Evolutionary conservation across 2,888 invertebrate genomes (phyloP), one percentile per base, ranked within the genome.

Genomic region (Sialis fuliginosa): DNA sequence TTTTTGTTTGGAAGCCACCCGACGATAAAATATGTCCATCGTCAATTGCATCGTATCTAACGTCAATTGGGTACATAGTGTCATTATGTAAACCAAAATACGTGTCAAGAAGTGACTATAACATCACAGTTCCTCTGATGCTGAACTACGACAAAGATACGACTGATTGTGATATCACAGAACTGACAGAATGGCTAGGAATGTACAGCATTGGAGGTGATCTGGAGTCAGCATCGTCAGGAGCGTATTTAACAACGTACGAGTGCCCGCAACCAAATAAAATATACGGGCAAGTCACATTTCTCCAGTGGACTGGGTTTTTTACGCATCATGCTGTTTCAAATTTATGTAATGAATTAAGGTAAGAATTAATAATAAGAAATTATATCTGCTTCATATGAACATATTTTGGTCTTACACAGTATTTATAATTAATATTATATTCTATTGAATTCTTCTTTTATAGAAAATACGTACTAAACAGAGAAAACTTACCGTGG

Each of bases 1-100:
- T 74, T 39, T 39, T 72, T 39, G 56, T 60, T 39, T 77, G 77
- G 76, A 65, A 70, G 53, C 69, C 75, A 45, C 66, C 67, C 50
- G 63, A 63, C 13, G 57, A 61, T 45, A 59, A 59, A 9, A 51
- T 74, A 30, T 76, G 75, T 52, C 72, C 75, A 42, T 76, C 76
- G n/a, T 75, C 76, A 1, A 53, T 73, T 40, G 75, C 75, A 8
- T 69, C 71, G 52, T 76, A 72, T 63, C 71, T 76, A 53, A 50
- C 61, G 39, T 61, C 65, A 52, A 58, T 56, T 44, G 65, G 67
- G 6, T 70, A 69, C 52, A 52, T 55, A 5, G 66, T 73, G 3
- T 60, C 62, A 48, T 52, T 67, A 33, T 71, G 70, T 54, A 57
- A 58, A 39, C 67, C 71, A 33, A 61, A 58, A 47, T 58, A 63